phyloP scores from a whole-genome alignment of 2,888 invertebrate species.

The Stramonita haemastoma region DNA sequence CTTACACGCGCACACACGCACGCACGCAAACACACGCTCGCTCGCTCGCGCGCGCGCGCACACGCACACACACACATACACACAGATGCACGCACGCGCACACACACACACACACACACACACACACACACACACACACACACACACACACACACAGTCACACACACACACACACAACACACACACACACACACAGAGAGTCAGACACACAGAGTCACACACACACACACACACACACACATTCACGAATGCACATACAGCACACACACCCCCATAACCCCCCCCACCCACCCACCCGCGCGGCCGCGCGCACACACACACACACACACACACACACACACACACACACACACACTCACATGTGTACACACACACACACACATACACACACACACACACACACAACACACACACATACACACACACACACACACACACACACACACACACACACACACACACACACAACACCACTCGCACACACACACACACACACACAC shows the following conservation, averaged over 20 bases:
- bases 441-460: not conserved
- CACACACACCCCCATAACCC: too few species aligned
- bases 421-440: not conserved
- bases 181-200: not conserved
- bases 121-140: not conserved
- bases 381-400: not conserved
- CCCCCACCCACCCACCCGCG: too few species aligned
- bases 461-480: too few species aligned
- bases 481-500: not conserved
- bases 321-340: not conserved
- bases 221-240: not conserved
- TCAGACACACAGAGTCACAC: too few species aligned
- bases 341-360: not conserved
- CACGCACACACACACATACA: not conserved
- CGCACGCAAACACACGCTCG: not conserved
- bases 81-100: not conserved
- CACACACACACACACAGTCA: not conserved
- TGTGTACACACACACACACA: not conserved
- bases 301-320: not conserved
- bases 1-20: not conserved
- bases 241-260: not conserved
- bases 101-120: not conserved
- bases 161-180: not conserved
- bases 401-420: not conserved
- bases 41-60: not conserved